Percentiles rank a stretch among this genome's conserved stretches.
Evolutionary conservation across 2,113 vertebrate genomes (phyloP).

Genomic region (Ivindomyrus marchei): DNA sequence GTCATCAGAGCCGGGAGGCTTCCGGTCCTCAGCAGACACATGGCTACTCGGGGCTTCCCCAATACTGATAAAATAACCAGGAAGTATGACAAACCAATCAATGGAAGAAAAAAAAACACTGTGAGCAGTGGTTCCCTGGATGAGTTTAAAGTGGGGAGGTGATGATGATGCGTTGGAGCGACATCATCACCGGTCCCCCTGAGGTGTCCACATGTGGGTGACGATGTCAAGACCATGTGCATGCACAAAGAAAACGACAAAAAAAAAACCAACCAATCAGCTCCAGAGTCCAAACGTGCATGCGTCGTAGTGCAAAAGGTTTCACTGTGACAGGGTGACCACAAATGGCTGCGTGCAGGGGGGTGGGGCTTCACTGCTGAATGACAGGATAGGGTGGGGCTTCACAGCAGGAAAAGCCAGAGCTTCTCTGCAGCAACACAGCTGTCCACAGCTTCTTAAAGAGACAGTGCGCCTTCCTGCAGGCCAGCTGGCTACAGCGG

Average conservation of each 20-base stretch:
- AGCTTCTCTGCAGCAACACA: slow-evolving; percentile 6
- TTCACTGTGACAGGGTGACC: background rate
- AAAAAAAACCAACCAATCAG: slow-evolving; percentile 6
- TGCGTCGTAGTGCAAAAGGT: slow-evolving; percentile 7
- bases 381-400: background rate
- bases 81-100: slow-evolving; percentile 11
- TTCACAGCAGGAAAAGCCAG: background rate
- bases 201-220: background rate
- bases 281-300: slow-evolving; percentile 17
- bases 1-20: background rate
- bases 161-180: background rate
- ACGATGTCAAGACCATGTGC: background rate
- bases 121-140: background rate
- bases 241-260: slow-evolving; percentile 15
- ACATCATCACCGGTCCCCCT: background rate
- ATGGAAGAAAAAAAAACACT: background rate
- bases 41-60: background rate
- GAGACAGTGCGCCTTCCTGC: slow-evolving; percentile 25
- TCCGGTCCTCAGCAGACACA: background rate
- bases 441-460: background rate
- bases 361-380: background rate
- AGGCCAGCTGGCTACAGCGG: background rate
- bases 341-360: slow-evolving; percentile 16
- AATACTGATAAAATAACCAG: slow-evolving; percentile 4
- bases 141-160: background rate